Evolutionary conservation across 1,140 invertebrate species (phyloP), one percentile per base, ranked within the genome.

Genomic region (Aphaenogaster ashmeadi): DNA sequence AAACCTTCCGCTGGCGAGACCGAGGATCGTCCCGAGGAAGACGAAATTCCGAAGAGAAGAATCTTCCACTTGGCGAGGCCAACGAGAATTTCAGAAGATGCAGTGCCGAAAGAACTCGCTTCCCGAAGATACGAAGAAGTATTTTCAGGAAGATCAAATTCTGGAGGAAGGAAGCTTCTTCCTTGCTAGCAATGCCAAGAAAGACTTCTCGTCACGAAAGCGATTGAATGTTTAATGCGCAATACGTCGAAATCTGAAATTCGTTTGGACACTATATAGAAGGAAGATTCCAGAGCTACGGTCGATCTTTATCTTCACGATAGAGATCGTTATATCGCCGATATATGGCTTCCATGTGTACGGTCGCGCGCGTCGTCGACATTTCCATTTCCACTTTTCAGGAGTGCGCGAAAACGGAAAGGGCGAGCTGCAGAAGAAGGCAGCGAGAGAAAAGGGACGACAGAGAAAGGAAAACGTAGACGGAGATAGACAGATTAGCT

Each of bases 401-500:
- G 50, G 7, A 50, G 33, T 52, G 13, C 52, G 50, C 44, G 38
- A 64, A 54, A 62, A 60, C 41, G 54, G 38, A 44, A 64, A 58
- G 67, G 38, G 3, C 3, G 58, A 21, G 52, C 21, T 33, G 38
- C 1, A 60, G 52, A 69, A 54, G 62, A 74, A 78, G 79, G 54
- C 44, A 54, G 11, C 47, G 50, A 64, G 38, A 58, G 71, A 74
- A 38, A 66, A 71, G 38, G 38, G 18, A 44, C 1, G 36, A 15
- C 21, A n/a, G 54, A 79, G 50, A 71, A 84, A 38, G 36, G 84
- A 78, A 60, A 80, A 54, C 21, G 54, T 83, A 38, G 79, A 87
- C 52, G 60, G 60, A 89, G 85, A 91, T 77, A 81, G 89, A 84
- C 77, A 80, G 87, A 94, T 94, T 94, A 94, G 93, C 93, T 94